Evolutionary conservation across 1,140 invertebrate species (phyloP).

Genomic region (Pseudomyrmex concolor): DNA sequence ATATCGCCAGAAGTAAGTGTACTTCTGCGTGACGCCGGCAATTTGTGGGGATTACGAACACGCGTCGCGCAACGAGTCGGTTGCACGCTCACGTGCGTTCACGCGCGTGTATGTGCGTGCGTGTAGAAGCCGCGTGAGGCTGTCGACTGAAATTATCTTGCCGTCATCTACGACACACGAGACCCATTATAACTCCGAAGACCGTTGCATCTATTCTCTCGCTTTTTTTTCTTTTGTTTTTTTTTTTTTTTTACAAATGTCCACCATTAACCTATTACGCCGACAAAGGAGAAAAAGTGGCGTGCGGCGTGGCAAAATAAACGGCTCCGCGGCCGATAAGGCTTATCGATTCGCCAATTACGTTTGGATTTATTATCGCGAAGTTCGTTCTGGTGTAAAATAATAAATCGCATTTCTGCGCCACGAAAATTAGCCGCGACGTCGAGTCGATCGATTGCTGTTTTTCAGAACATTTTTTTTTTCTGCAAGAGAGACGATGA

Average conservation of each 20-base stretch:
- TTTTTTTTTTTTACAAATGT: conserved; percentile 46
- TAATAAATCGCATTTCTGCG: conserved; percentile 31
- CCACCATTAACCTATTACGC: conserved; percentile 57
- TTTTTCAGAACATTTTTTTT: not conserved
- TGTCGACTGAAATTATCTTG: conserved; percentile 67
- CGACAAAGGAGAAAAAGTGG: conserved; percentile 23
- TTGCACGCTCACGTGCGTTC: conserved; percentile 3
- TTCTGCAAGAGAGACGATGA: not conserved
- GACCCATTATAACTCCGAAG: conserved; percentile 47
- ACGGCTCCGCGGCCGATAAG: conserved; percentile 22
- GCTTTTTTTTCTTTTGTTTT: not conserved
- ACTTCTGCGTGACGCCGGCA: conserved; percentile 56
- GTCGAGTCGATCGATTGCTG: conserved; percentile 6
- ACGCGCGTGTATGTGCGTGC: not conserved
- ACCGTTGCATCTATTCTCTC: conserved; percentile 57
- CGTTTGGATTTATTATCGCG: conserved; percentile 51
- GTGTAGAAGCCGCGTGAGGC: not conserved
- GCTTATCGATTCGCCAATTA: conserved; percentile 46
- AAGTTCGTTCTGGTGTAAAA: not conserved
- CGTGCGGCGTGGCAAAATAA: conserved; percentile 30
- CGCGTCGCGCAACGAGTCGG: not conserved
- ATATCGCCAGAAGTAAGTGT: conserved; percentile 8
- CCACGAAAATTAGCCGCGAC: conserved; percentile 15
- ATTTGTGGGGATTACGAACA: conserved; percentile 54
- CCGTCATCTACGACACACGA: conserved; percentile 58